Evolutionary conservation across 2,113 vertebrate species (phyloP).

Genomic region (Ancistrus triradiatus): DNA sequence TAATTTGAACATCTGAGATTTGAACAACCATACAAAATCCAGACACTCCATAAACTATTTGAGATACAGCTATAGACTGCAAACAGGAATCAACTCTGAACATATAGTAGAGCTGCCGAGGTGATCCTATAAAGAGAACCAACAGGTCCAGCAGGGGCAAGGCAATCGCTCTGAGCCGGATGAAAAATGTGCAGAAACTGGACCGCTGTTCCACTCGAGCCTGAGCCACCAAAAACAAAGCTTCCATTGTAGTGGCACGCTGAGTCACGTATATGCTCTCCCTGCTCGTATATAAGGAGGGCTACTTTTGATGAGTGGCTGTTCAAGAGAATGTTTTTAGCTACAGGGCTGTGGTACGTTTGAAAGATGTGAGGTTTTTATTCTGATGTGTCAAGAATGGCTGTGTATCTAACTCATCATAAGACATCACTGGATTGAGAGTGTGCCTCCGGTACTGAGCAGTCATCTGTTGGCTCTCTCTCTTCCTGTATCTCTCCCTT

Average conservation of each 20-base stretch:
- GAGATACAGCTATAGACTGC: too few relatives aligned
- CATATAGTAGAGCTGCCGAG: too few relatives aligned
- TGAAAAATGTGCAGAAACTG: constrained; percentile 24
- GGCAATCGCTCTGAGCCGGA: neutral
- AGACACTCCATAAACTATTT: too few relatives aligned
- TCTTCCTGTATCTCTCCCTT: constrained; percentile 2
- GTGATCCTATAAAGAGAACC: too few relatives aligned
- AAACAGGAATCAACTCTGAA: too few relatives aligned
- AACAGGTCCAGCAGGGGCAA: too few relatives aligned
- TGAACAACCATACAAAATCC: too few relatives aligned
- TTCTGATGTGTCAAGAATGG: constrained; percentile 3
- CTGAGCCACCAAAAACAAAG: constrained; percentile 9
- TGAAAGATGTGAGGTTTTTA: neutral
- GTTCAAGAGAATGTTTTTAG: constrained; percentile 16
- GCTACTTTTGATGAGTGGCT: constrained; percentile 2
- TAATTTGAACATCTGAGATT: too few relatives aligned
- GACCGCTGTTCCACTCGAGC: constrained; percentile 19
- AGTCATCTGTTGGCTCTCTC: constrained; percentile 16
- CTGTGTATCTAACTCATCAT: constrained; percentile 14
- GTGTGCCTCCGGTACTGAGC: neutral
- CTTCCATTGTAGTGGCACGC: constrained; percentile 8
- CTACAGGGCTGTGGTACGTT: neutral
- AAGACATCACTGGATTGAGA: constrained; percentile 1
- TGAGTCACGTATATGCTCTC: constrained; percentile 10
- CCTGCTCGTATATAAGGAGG: constrained; percentile 15